Evolutionary conservation across 2,888 invertebrate species (phyloP).

Genomic region (Sesia bembeciformis): DNA sequence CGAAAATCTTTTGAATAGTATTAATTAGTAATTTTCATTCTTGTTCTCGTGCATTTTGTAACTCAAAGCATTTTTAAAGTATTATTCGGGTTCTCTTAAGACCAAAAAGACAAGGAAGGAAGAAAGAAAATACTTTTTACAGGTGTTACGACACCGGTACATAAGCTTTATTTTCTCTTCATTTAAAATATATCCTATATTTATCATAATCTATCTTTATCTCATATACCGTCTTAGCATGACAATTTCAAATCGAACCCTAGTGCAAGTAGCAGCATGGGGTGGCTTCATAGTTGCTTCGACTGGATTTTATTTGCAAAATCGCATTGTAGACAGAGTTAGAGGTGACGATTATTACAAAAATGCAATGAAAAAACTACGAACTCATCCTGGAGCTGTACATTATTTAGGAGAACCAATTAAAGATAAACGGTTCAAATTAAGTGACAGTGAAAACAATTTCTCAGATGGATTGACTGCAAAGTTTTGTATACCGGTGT

Average conservation of each 20-base stretch:
- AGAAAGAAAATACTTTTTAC: too few relatives aligned
- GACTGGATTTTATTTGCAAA: conserved; percentile 66
- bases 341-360: conserved; percentile 76
- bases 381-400: conserved; percentile 75
- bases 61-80: too few relatives aligned
- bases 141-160: too few relatives aligned
- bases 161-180: too few relatives aligned
- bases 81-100: too few relatives aligned
- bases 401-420: conserved; percentile 83
- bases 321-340: conserved; percentile 70
- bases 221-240: conserved; percentile 17
- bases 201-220: too few relatives aligned
- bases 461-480: conserved; percentile 70
- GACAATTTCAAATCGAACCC: conserved; percentile 62
- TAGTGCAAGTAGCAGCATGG: conserved; percentile 78
- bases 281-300: conserved; percentile 74
- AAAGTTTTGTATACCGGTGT: conserved; percentile 78
- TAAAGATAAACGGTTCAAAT: conserved; percentile 75
- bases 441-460: conserved; percentile 68
- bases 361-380: conserved; percentile 74
- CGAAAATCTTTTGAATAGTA: too few relatives aligned
- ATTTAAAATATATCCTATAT: too few relatives aligned
- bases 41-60: too few relatives aligned
- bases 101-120: too few relatives aligned
- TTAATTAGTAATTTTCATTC: too few relatives aligned